Conservation (phyloP, 2,113 vertebrate genomes). For the Apistogramma diplotaenia region DNA sequence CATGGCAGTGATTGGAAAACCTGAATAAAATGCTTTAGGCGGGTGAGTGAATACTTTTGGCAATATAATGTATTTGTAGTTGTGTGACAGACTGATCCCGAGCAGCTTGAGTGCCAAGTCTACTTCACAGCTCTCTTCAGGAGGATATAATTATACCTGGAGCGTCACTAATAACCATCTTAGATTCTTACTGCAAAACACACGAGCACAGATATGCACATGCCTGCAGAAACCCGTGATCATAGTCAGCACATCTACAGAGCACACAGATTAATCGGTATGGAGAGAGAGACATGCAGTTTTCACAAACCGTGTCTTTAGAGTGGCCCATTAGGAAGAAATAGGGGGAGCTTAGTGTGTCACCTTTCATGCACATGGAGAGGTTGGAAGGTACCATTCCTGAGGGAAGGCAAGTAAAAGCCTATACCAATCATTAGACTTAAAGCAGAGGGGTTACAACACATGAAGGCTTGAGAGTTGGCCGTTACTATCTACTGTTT, state of each 20-base stretch:
- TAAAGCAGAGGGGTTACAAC: conserved; percentile 87
- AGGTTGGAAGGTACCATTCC: conserved; percentile 99
- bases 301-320: conserved; percentile 99
- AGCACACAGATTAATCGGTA: conserved; percentile 53
- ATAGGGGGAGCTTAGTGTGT: conserved; percentile 99
- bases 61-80: background rate
- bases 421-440: conserved; percentile 98
- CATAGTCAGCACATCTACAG: conserved; percentile 9
- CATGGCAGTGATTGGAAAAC: too few species aligned
- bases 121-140: conserved; percentile 32
- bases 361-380: conserved; percentile 99
- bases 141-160: conserved; percentile 21
- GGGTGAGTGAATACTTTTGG: too few species aligned
- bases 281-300: conserved; percentile 83
- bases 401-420: conserved; percentile 99
- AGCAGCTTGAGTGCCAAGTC: conserved; percentile 28
- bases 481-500: conserved; percentile 9
- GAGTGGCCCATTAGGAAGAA: conserved; percentile 99
- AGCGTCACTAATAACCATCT: conserved; percentile 33
- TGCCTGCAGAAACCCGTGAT: background rate
- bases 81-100: conserved; percentile 21
- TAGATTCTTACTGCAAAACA: conserved; percentile 11
- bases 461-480: conserved; percentile 46
- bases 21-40: too few species aligned
- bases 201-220: background rate